These are phyloP conservation scores for Dasyurus viverrinus DNA, from an alignment of 2,113 vertebrate species.

Conservation along the genomic window DNA sequence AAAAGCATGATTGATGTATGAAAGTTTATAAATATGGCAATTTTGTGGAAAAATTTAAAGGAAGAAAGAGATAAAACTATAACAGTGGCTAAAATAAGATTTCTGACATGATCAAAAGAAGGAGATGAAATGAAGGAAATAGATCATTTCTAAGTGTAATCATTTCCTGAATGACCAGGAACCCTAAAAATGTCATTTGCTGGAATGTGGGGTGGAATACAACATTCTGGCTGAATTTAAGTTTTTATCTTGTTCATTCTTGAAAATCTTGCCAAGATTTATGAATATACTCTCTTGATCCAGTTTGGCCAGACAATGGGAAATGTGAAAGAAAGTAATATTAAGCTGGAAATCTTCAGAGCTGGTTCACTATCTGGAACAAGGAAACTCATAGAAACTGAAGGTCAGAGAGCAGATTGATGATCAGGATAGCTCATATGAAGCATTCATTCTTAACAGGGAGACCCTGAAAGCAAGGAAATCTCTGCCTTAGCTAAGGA, in stretches of 20 bases:
- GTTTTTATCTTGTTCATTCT: not conserved
- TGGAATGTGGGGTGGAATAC: not conserved
- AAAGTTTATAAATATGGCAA: not conserved
- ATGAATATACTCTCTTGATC: not conserved
- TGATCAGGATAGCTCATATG: not conserved
- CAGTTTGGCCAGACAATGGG: not conserved
- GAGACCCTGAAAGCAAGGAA: not conserved
- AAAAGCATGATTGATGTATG: not conserved
- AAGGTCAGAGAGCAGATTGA: not conserved
- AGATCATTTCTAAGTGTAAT: not conserved
- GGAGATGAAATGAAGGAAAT: not conserved
- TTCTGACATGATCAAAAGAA: not conserved
- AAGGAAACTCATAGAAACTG: not conserved
- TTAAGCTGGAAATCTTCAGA: not conserved
- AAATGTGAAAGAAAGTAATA: not conserved
- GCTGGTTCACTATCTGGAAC: not conserved
- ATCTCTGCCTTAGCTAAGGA: not conserved
- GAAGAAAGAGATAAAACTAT: not conserved
- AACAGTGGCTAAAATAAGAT: not conserved
- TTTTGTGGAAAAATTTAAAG: not conserved
- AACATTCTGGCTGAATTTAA: not conserved
- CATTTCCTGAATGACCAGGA: not conserved
- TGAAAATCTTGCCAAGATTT: not conserved
- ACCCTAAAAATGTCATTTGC: not conserved
- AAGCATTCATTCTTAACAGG: not conserved